Conservation (phyloP, 2,797 vertebrate species). For the Lepus oiostolus region DNA sequence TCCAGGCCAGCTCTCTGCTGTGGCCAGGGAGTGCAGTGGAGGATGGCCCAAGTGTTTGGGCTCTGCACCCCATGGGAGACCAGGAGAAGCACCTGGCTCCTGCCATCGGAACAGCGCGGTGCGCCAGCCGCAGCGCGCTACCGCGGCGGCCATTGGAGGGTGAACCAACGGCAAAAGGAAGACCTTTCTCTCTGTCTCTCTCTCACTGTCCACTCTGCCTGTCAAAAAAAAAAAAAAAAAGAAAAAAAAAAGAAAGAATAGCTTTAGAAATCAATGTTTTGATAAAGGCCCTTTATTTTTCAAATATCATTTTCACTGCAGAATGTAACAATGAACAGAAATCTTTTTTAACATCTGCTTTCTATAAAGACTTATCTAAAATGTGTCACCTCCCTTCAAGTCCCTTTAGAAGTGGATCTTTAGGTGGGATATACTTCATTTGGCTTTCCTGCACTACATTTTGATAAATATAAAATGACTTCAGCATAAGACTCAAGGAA, state of each 20-base stretch:
- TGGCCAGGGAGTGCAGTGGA: too few relatives aligned
- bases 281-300: constrained; percentile 59
- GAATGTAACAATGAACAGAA: constrained; percentile 38
- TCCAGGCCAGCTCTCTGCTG: too few relatives aligned
- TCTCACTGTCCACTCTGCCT: too few relatives aligned
- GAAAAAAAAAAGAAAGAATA: constrained; percentile 26
- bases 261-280: constrained; percentile 27
- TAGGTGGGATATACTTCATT: neutral
- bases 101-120: too few relatives aligned
- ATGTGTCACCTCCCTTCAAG: constrained; percentile 35
- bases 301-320: neutral
- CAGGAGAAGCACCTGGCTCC: too few relatives aligned
- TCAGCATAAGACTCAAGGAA: neutral
- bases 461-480: constrained; percentile 48
- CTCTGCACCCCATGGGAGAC: too few relatives aligned
- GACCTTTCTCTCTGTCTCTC: too few relatives aligned
- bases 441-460: neutral
- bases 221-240: too few relatives aligned
- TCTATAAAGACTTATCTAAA: constrained; percentile 24
- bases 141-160: too few relatives aligned
- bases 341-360: neutral
- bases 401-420: constrained; percentile 34
- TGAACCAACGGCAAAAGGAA: too few relatives aligned
- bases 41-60: too few relatives aligned
- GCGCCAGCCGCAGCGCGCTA: too few relatives aligned